Percentiles rank a stretch among this genome's conserved stretches.
Conservation (phyloP, 2,797 vertebrate genomes). For the Ptychobarbus kaznakovi region DNA sequence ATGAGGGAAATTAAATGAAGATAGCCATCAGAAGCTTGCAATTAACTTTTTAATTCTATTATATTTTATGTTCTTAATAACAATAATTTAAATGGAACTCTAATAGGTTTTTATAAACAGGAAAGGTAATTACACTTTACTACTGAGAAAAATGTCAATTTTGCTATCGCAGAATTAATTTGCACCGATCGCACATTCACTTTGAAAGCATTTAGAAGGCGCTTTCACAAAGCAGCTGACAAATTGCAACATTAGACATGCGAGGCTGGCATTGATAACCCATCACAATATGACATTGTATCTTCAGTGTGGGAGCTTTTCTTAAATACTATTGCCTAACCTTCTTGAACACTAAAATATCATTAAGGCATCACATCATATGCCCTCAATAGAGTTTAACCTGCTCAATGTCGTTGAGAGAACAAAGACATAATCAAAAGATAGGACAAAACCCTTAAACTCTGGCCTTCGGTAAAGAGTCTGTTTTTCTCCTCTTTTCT, state of each 20-base stretch:
- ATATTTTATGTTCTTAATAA: slow-evolving; percentile 63
- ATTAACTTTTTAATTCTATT: slow-evolving; percentile 8
- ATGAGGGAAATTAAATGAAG: background rate
- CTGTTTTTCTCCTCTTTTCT: slow-evolving; percentile 16
- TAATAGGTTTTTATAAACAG: slow-evolving; percentile 42
- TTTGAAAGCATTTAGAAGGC: slow-evolving; percentile 21
- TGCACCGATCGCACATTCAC: slow-evolving; percentile 38
- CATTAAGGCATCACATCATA: slow-evolving; percentile 31
- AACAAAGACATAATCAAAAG: slow-evolving; percentile 37
- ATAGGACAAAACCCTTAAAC: slow-evolving; percentile 24
- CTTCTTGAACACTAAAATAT: slow-evolving; percentile 27
- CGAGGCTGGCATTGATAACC: slow-evolving; percentile 9
- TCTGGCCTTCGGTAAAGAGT: slow-evolving; percentile 9
- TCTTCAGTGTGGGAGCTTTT: slow-evolving; percentile 22
- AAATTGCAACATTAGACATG: slow-evolving; percentile 45
- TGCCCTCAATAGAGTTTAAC: background rate
- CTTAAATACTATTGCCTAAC: slow-evolving; percentile 18
- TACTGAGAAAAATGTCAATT: slow-evolving; percentile 42
- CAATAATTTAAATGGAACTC: slow-evolving; percentile 45
- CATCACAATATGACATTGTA: slow-evolving; percentile 41
- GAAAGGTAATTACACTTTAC: slow-evolving; percentile 51
- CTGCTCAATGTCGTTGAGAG: background rate
- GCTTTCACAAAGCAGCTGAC: slow-evolving; percentile 38
- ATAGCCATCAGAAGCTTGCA: slow-evolving; percentile 4
- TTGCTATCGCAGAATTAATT: slow-evolving; percentile 50